Conservation (phyloP, 2,113 vertebrate genomes). For the Ahaetulla prasina region DNA sequence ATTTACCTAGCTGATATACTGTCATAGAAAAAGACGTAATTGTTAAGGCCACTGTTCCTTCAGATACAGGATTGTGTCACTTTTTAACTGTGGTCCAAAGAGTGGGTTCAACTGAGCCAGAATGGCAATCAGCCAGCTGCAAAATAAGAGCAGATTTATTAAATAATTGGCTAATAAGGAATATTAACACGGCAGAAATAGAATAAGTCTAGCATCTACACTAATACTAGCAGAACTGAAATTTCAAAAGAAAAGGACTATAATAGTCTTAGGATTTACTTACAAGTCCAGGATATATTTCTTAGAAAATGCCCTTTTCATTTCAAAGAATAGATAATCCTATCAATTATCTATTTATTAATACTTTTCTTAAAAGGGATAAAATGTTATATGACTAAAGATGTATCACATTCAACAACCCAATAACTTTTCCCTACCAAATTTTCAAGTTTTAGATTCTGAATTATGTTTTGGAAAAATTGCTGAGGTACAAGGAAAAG, state of each 20-base stretch:
- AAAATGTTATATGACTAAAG: neutral
- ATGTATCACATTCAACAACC: neutral
- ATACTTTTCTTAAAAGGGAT: neutral
- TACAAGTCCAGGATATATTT: neutral
- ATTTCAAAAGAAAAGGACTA: neutral
- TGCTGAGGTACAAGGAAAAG: neutral
- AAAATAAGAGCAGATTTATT: slow-evolving; percentile 52
- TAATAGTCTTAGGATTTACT: neutral
- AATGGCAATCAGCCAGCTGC: slow-evolving; percentile 96
- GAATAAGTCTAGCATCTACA: neutral
- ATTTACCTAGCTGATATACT: slow-evolving; percentile 60
- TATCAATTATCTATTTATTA: neutral
- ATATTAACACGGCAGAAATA: neutral
- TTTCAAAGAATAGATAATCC: slow-evolving; percentile 17
- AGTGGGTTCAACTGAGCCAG: slow-evolving; percentile 94
- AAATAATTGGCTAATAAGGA: slow-evolving; percentile 13
- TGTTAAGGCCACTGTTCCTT: slow-evolving; percentile 80
- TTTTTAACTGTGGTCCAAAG: slow-evolving; percentile 84
- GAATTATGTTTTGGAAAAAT: neutral
- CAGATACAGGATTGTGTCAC: slow-evolving; percentile 88
- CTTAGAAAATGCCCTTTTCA: neutral
- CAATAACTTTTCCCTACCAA: neutral
- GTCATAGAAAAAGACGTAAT: slow-evolving; percentile 28
- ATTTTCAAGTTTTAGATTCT: neutral
- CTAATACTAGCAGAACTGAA: neutral